These are phyloP conservation scores for Lepus americanus DNA, from an alignment of 2,113 vertebrate genomes.

Conservation along the genomic window DNA sequence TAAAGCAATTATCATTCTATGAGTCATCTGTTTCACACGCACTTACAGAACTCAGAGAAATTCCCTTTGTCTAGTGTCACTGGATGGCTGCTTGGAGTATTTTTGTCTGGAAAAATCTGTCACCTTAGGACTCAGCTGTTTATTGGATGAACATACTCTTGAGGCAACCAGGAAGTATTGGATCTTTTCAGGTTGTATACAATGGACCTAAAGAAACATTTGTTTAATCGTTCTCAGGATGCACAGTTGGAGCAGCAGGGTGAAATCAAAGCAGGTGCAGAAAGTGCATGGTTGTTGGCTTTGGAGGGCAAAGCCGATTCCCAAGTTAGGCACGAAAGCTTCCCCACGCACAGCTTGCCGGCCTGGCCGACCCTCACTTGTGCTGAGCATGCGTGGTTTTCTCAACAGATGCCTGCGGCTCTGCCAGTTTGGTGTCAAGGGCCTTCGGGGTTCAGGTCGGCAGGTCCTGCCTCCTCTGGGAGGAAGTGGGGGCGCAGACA, in stretches of 20 bases:
- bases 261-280: conserved; percentile 90
- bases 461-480: too few species aligned
- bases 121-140: conserved; percentile 83
- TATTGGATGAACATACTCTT: conserved; percentile 84
- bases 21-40: conserved; percentile 25
- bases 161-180: conserved; percentile 82
- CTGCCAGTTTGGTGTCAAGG: too few species aligned
- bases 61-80: conserved; percentile 81
- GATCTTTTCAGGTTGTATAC: conserved; percentile 83
- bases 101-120: conserved; percentile 81
- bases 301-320: conserved; percentile 89
- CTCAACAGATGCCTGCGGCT: conserved; percentile 90
- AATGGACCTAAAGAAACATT: conserved; percentile 84
- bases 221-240: conserved; percentile 85
- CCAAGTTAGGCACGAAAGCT: conserved; percentile 83
- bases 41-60: conserved; percentile 84
- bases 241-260: conserved; percentile 90
- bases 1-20: too few species aligned
- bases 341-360: conserved; percentile 96
- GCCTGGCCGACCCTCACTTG: conserved; percentile 95
- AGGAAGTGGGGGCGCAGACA: too few species aligned
- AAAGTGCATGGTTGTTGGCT: conserved; percentile 90
- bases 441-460: too few species aligned
- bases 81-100: conserved; percentile 79
- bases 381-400: conserved; percentile 98